Base-by-base conservation (phyloP, 2,797 vertebrate species). In the Ispidina picta region DNA sequence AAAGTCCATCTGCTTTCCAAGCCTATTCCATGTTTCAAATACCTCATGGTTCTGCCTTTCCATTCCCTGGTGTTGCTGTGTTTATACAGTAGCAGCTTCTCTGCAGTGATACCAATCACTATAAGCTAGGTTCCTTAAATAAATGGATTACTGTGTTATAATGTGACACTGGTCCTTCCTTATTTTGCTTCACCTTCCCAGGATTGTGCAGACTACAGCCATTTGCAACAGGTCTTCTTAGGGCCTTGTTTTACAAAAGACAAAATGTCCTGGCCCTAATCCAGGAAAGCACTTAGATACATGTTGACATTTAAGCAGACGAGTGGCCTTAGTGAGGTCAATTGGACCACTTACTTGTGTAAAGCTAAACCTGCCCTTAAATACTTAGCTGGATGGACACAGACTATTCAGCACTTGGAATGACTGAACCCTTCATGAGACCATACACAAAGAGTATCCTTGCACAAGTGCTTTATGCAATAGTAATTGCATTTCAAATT, bases 271-370 rank as follows among this genome's bases (percentile, higher is more conserved):
- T 95, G 94, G 94, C 93, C n/a, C 46, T 82, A 26, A 71, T 84
- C 94, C 94, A 96, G 94, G 88, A 95, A 95, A 95, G 91, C 92
- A 96, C 92, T 96, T 95, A 95, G 92, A 89, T 90, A 84, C 86
- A 91, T 95, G 95, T 93, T 96, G 92, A 96, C 94, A 92, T 95
- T 94, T 88, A 94, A 95, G 89, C 73, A 91, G 93, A 89, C 82
- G 91, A 95, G 91, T 84, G 92, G 89, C 89, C 92, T 79, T 91
- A 82, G 77, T 65, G 88, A 95, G 94, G 92, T 95, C 95, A 92
- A 84, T 86, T 81, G 89, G 85, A 73, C 89, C 81, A 91, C 89
- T 89, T 89, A 88, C 31, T 93, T 77, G 74, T 91, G 88, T 89
- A 90, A 95, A 89, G 69, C 78, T 92, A 94, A 96, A 89, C 64